Conservation (phyloP, 2,888 invertebrate genomes). For the Listrodromus nycthemerus region DNA sequence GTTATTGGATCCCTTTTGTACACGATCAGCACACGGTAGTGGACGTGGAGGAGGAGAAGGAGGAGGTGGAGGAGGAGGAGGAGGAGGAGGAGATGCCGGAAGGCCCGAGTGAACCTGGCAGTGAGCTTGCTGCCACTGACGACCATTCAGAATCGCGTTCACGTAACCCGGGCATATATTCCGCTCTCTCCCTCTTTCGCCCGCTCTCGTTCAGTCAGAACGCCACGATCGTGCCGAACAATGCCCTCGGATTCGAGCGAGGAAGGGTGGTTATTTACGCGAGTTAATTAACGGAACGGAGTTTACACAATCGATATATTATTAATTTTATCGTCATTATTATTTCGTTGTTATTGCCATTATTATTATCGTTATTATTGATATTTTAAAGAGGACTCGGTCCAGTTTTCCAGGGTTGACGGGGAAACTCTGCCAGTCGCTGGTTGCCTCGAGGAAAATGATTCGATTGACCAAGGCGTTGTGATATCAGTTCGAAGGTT, state of each 20-base stretch:
- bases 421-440: too few relatives aligned
- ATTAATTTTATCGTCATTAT: constrained; percentile 23
- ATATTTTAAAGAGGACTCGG: constrained; percentile 9
- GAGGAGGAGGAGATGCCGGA: constrained; percentile 19
- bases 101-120: constrained; percentile 39
- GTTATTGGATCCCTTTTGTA: constrained; percentile 65
- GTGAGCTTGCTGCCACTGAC: constrained; percentile 53
- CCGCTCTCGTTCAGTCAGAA: constrained; percentile 43
- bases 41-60: constrained; percentile 53
- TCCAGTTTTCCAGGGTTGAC: not conserved
- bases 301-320: constrained; percentile 25
- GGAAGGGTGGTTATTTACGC: constrained; percentile 40
- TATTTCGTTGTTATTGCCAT: constrained; percentile 25
- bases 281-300: constrained; percentile 41
- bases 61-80: too few relatives aligned
- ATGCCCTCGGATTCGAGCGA: constrained; percentile 43
- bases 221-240: constrained; percentile 60
- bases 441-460: too few relatives aligned
- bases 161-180: constrained; percentile 62
- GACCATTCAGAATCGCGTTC: constrained; percentile 53
- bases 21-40: constrained; percentile 57
- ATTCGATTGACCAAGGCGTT: too few relatives aligned
- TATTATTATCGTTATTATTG: constrained; percentile 7
- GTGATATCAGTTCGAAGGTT: too few relatives aligned
- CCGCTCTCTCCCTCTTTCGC: constrained; percentile 25